Conservation (phyloP, 2,797 vertebrate genomes). For the Hoplostethus atlanticus region DNA sequence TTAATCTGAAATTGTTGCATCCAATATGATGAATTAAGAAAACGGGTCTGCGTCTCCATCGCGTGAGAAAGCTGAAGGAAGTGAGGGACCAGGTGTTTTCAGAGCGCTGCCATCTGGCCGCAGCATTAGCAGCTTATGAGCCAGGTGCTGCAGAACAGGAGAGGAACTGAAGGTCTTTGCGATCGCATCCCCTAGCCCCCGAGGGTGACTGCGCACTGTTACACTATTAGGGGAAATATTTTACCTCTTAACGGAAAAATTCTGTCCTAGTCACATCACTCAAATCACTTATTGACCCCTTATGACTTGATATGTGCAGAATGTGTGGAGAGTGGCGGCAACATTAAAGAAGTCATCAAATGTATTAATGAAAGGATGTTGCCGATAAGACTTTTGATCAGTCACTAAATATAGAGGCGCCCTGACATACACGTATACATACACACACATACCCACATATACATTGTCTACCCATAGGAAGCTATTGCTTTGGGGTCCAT, state of each 20-base stretch:
- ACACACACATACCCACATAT: not conserved
- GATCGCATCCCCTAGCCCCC: slow-evolving; percentile 56
- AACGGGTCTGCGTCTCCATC: slow-evolving; percentile 27
- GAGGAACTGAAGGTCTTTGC: slow-evolving; percentile 63
- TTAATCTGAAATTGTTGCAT: slow-evolving; percentile 68
- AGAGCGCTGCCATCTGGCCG: slow-evolving; percentile 80
- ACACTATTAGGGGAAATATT: slow-evolving; percentile 11
- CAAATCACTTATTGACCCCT: slow-evolving; percentile 17
- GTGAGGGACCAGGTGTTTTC: slow-evolving; percentile 79
- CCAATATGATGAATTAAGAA: slow-evolving; percentile 54
- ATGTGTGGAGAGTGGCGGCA: too few species aligned
- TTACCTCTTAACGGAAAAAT: slow-evolving; percentile 16
- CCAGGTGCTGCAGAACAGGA: slow-evolving; percentile 78
- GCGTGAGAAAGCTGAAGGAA: slow-evolving; percentile 47
- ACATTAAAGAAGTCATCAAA: too few species aligned
- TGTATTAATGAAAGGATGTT: too few species aligned
- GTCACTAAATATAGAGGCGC: too few species aligned
- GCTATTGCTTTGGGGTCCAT: not conserved
- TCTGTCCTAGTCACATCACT: slow-evolving; percentile 1
- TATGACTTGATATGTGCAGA: too few species aligned
- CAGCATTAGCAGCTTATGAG: slow-evolving; percentile 71
- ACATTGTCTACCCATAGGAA: not conserved
- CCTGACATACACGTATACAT: not conserved
- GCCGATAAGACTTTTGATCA: too few species aligned
- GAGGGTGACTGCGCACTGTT: slow-evolving; percentile 56